A percentile compares a stretch with the other conserved stretches of the same genome.
phyloP scores from a whole-genome alignment of 2,797 vertebrate species.

The Gorsachius magnificus region DNA sequence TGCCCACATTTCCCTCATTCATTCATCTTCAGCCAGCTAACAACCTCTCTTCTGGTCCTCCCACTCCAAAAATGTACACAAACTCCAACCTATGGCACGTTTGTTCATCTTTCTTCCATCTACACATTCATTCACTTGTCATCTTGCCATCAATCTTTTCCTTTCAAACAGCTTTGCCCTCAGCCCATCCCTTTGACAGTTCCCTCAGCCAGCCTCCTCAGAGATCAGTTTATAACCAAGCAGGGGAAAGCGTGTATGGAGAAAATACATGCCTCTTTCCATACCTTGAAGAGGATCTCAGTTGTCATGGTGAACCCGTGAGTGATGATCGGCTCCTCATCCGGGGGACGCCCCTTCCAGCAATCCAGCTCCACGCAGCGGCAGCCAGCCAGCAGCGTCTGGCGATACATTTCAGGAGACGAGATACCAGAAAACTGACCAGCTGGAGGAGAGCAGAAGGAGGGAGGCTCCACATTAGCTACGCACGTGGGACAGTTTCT shows the following conservation, averaged over 20 bases:
- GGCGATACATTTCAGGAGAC: constrained; percentile 97
- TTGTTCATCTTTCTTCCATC: not conserved
- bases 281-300: constrained; percentile 95
- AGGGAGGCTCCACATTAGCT: not conserved
- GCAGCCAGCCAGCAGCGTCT: constrained; percentile 92
- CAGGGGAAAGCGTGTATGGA: not conserved
- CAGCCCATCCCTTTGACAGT: not conserved
- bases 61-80: not conserved
- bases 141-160: not conserved
- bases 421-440: constrained; percentile 96
- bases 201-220: not conserved
- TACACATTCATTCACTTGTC: not conserved
- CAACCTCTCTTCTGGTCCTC: not conserved
- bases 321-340: constrained; percentile 97
- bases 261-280: not conserved
- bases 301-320: constrained; percentile 99
- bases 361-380: constrained; percentile 97
- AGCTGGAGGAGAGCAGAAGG: constrained; percentile 71
- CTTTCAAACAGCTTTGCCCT: not conserved
- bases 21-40: not conserved
- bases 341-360: constrained; percentile 95
- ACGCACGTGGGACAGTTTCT: not conserved
- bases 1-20: not conserved
- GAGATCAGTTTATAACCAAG: not conserved
- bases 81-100: not conserved